Evolutionary conservation across 2,888 invertebrate genomes (phyloP).

Genomic region (Litoditis marina): DNA sequence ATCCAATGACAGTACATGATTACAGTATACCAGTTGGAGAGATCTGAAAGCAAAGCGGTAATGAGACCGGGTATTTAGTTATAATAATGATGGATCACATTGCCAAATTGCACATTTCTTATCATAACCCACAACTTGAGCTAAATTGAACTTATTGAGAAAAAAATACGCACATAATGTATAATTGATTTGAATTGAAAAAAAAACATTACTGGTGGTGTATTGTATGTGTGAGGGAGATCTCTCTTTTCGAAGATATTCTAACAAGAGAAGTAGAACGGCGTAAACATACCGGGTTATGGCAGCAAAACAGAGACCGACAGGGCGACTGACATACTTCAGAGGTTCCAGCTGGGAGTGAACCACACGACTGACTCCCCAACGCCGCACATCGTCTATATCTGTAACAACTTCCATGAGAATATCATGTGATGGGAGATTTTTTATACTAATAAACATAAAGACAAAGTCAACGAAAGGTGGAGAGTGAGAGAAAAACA

Average conservation of each 20-base stretch:
- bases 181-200: too few species aligned
- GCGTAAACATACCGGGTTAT: conserved; percentile 55
- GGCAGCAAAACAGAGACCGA: conserved; percentile 63
- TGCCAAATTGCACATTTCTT: too few species aligned
- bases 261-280: background rate
- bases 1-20: conserved; percentile 43
- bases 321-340: conserved; percentile 70
- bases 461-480: background rate
- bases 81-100: background rate
- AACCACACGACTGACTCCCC: conserved; percentile 82
- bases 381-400: conserved; percentile 75
- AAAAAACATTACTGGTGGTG: too few species aligned
- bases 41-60: conserved; percentile 28
- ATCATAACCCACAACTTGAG: too few species aligned
- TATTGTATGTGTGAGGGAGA: too few species aligned
- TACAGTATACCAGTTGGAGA: conserved; percentile 56
- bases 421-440: conserved; percentile 7
- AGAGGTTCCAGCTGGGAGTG: conserved; percentile 84
- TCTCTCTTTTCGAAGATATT: background rate
- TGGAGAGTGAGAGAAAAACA: background rate
- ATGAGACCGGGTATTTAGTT: background rate
- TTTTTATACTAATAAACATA: background rate
- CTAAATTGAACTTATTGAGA: background rate
- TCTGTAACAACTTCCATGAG: conserved; percentile 66
- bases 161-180: background rate